A percentile compares a stretch with the other conserved stretches of the same genome.
Evolutionary conservation across 2,113 vertebrate genomes (phyloP).

Genomic region (Aramus guarauna): DNA sequence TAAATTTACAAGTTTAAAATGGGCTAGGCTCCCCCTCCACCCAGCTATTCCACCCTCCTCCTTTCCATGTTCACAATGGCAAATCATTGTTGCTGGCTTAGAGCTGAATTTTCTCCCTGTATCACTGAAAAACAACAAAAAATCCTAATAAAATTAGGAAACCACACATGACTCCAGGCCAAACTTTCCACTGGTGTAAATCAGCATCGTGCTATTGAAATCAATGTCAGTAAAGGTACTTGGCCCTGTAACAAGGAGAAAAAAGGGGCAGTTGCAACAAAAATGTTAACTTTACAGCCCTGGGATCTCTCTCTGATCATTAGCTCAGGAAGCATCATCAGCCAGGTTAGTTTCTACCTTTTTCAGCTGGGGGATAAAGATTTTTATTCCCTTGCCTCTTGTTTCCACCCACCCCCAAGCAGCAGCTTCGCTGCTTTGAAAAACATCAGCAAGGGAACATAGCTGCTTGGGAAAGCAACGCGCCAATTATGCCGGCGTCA

Average conservation of each 20-base stretch:
- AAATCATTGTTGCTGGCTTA: neutral
- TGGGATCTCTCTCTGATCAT: neutral
- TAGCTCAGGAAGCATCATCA: neutral
- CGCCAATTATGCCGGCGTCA: neutral
- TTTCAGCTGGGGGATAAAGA: neutral
- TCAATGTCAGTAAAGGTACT: neutral
- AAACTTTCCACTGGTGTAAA: neutral
- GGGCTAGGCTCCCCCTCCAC: neutral
- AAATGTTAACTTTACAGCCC: neutral
- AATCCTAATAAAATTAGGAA: neutral
- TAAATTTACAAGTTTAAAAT: neutral
- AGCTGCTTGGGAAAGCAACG: neutral
- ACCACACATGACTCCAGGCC: neutral
- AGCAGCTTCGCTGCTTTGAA: neutral
- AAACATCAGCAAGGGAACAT: neutral
- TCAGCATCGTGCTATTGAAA: neutral
- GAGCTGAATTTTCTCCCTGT: neutral
- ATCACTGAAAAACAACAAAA: neutral
- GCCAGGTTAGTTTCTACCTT: neutral
- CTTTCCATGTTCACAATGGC: neutral
- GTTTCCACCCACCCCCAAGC: neutral
- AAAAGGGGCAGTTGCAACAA: neutral
- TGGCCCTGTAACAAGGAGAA: neutral
- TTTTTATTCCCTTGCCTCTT: neutral
- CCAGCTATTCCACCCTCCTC: neutral